Evolutionary conservation across 1,140 invertebrate species (phyloP).

Genomic region (Limonius californicus): DNA sequence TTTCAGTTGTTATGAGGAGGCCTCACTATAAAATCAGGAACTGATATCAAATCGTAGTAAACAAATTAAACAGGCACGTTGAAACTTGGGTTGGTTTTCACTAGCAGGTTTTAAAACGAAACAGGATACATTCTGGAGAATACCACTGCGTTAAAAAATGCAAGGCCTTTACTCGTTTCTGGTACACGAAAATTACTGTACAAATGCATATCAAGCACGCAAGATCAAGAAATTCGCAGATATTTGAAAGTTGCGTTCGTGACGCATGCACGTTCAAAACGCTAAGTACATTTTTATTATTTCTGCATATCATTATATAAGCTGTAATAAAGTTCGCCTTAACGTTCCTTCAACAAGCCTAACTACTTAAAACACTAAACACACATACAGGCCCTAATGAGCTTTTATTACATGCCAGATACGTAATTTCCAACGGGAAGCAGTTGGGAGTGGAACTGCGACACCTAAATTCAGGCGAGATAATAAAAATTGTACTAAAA

Average conservation of each 20-base stretch:
- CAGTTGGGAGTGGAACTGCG: background rate
- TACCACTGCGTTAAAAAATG: too few relatives aligned
- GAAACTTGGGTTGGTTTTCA: too few relatives aligned
- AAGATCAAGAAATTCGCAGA: constrained; percentile 3
- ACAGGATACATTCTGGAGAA: too few relatives aligned
- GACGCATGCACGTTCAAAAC: constrained; percentile 4
- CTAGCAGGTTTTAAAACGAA: too few relatives aligned
- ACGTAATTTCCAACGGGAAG: background rate
- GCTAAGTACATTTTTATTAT: constrained; percentile 14
- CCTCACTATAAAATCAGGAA: too few relatives aligned
- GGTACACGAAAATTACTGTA: constrained; percentile 4
- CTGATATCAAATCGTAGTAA: too few relatives aligned
- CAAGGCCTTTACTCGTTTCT: too few relatives aligned
- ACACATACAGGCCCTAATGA: constrained; percentile 5
- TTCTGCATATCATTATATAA: constrained; percentile 17
- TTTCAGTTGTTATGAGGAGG: too few relatives aligned
- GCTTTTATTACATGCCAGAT: constrained; percentile 1
- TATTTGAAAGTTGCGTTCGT: background rate
- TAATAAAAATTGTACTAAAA: constrained; percentile 8
- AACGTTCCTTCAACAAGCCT: constrained; percentile 6
- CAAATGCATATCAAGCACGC: constrained; percentile 10
- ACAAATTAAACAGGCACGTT: too few relatives aligned
- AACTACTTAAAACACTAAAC: constrained; percentile 11
- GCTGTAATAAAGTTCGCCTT: constrained; percentile 6
- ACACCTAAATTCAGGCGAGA: background rate